Evolutionary conservation across 1,140 invertebrate species (phyloP), one percentile per base, ranked within the genome.

Genomic region (Drosophila leontia): DNA sequence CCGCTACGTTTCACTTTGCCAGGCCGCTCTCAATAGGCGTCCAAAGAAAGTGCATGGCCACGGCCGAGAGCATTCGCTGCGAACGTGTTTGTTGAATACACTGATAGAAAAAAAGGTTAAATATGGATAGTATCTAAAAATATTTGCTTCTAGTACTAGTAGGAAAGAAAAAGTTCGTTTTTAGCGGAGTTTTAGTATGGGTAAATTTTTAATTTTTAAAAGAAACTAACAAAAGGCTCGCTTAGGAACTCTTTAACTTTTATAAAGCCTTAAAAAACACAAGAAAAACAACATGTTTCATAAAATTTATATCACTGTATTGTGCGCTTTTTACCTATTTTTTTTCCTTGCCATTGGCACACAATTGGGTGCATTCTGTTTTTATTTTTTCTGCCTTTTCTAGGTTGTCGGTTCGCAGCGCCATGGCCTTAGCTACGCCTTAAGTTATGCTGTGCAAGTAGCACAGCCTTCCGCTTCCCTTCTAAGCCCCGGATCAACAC

Each of bases 371-470:
- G 41, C 58, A 50, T 62, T 75, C 55, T 53, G 34, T 56, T 34
- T 35, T 35, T 63, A 26, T 60, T 76, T 53, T 55, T 37, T 34
- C 37, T 51, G 29, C 58, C 23, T 35, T 67, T 61, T 61, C 55
- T 47, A 23, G n/a, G 44, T 48, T 63, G 60, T 60, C 55, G 75
- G 63, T 53, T 70, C 67, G 63, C 63, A 68, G 53, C 48, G 64
- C 62, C 63, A 56, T 79, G 47, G 84, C 85, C 81, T 67, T 63
- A 69, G 80, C 62, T 71, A 75, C 80, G 80, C 80, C 80, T 78
- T 75, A 80, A 90, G 84, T 90, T 88, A 90, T 88, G 84, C 85
- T 78, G 74, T 59, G 64, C 77, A 47, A 80, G 80, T 68, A 60
- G 48, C 35, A 39, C 53, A 51, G 59, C 75, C 71, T 58, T 15